Evolutionary conservation across 2,113 vertebrate genomes (phyloP), one percentile per base, ranked within the genome.

Genomic region (Hirundichthys speculiger): DNA sequence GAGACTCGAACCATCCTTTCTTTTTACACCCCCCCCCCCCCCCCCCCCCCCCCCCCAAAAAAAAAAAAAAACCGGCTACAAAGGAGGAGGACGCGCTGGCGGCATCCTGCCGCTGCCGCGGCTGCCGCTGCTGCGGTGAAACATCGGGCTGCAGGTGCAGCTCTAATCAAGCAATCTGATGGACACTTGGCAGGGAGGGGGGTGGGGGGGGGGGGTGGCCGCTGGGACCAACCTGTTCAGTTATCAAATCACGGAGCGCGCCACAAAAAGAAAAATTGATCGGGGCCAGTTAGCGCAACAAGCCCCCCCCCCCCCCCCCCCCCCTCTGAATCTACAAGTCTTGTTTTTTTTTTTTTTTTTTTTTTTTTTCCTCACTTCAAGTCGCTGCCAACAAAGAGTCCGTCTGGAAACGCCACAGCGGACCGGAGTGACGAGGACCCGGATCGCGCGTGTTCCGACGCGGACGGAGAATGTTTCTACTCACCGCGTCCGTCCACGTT

Each of bases 181-280:
- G 21, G 75, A 53, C 79, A 83, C 77, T 75, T 69, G 67, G 70
- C 63, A 51, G 64, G 22, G 72, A 78, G 41, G n/a, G n/a, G n/a
- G n/a, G n/a, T n/a, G n/a, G n/a, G n/a, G n/a, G n/a, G n/a, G n/a
- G n/a, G n/a, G n/a, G n/a, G n/a, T n/a, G n/a, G 73, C 74, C 67
- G 80, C 60, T 61, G 69, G 72, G 69, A 75, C 76, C 83, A 80
- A 85, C 82, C 82, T 83, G 83, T 85, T 79, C 27, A 74, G 40
- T 74, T 65, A 51, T 63, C 69, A 70, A 39, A 74, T 67, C 64
- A 45, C 22, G 59, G 58, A 67, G 57, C 75, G 25, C 60, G 64
- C 54, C 79, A 64, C 16, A 22, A 41, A 61, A 18, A n/a, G n/a
- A 3, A 40, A 24, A 22, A 70, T 38, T 34, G 69, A 60, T 65